Base-by-base conservation (phyloP, 2,113 vertebrate genomes). In the Indri indri region DNA sequence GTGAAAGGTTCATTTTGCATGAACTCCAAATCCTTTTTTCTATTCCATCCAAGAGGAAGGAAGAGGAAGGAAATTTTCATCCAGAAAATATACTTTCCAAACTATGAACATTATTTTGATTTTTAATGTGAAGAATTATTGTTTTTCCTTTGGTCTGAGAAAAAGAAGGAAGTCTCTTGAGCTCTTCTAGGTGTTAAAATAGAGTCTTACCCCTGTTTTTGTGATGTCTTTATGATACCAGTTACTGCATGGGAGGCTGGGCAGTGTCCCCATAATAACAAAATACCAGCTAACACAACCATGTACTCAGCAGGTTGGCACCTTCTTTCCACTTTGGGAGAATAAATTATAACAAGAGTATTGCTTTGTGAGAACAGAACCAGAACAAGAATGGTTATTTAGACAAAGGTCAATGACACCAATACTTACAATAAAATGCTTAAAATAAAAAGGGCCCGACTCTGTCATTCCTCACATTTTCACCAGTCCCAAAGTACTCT, bases 1-100 rank as follows among this genome's bases (percentile, higher is more conserved):
- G 20, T 73, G 85, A 94, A 92, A 95, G 42, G 37, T 68, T 93
- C 73, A 82, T 27, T 80, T 16, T n/a, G 12, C 23, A 50, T 8
- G 18, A 88, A 88, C 17, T 34, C 73, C 22, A 88, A 68, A 90
- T 94, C 32, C n/a, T 82, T 94, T 37, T 68, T 90, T 77, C 76
- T 94, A 73, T 77, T 85, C 22, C 25, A 95, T 9, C 2, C 40
- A 71, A 37, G 1, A 87, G 23, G 2, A 70, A 81, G 45, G 20
- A 25, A 63, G 2, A 84, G 32, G 17, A 61, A 95, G 57, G n/a
- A 89, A 93, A 82, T 47, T 82, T 23, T 85, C 20, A 93, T 34
- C 9, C 40, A 76, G 61, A 95, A 95, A 96, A 82, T 54, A 80
- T 32, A 50, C 17, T 89, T 96, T 83, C 45, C 52, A 90, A 96